These are phyloP conservation scores for Cataglyphis livida DNA, from an alignment of 2,888 invertebrate species.

Conservation along the genomic window DNA sequence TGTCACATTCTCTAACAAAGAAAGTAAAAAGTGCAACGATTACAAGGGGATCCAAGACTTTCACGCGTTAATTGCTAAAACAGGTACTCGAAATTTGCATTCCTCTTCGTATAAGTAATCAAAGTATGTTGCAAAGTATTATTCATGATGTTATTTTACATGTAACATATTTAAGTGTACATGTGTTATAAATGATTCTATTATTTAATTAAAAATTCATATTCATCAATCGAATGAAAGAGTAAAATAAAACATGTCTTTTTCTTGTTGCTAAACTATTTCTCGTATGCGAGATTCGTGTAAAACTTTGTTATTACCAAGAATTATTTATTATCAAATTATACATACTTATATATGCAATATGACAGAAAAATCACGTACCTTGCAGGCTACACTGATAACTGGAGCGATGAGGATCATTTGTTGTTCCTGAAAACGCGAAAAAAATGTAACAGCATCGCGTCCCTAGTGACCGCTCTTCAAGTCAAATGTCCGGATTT, in stretches of 20 bases:
- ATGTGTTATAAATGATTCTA: not conserved
- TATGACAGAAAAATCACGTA: not conserved
- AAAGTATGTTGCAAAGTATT: not conserved
- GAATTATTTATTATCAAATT: not conserved
- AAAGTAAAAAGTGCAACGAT: conserved; percentile 58
- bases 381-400: conserved; percentile 80
- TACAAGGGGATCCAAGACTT: conserved; percentile 77
- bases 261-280: not conserved
- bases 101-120: not conserved
- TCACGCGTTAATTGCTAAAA: conserved; percentile 78
- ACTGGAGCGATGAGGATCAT: conserved; percentile 83
- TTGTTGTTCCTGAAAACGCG: conserved; percentile 79
- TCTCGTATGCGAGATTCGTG: not conserved
- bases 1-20: conserved; percentile 24
- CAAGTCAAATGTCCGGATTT: conserved; percentile 81
- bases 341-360: not conserved
- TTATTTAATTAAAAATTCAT: conserved; percentile 18
- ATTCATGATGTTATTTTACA: conserved; percentile 16
- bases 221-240: conserved; percentile 2
- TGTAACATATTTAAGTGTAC: not conserved
- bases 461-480: conserved; percentile 77
- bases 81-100: conserved; percentile 74
- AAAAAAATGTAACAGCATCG: conserved; percentile 74
- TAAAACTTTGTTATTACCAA: not conserved
- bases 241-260: not conserved